Evolutionary conservation across 2,797 vertebrate genomes (phyloP).

Genomic region (Xiphorhynchus erythropygius): DNA sequence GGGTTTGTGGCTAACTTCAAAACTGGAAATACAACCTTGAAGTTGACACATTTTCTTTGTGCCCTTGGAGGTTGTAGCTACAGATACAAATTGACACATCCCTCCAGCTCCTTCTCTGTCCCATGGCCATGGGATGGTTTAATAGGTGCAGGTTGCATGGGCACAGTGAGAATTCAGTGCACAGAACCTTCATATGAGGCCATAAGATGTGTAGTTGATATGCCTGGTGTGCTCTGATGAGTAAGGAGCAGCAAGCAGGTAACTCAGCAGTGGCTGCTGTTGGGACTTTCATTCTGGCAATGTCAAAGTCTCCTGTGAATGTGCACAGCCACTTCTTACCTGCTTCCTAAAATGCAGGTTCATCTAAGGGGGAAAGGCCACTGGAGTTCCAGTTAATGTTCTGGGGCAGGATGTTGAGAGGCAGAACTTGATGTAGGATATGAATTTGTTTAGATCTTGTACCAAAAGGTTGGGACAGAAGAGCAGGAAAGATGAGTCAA

Average conservation of each 20-base stretch:
- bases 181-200: not conserved
- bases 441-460: not conserved
- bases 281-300: not conserved
- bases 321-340: rapidly evolving
- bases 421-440: not conserved
- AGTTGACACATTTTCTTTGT: not conserved
- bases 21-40: not conserved
- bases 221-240: not conserved
- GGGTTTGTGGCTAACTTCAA: not conserved
- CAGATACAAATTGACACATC: rapidly evolving
- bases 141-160: not conserved
- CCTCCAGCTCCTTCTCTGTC: not conserved
- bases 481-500: not conserved
- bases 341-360: not conserved
- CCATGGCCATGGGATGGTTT: rapidly evolving
- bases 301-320: not conserved
- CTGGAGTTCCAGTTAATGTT: not conserved
- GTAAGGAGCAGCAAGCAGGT: not conserved
- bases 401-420: not conserved
- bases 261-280: rapidly evolving
- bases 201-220: rapidly evolving
- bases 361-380: not conserved
- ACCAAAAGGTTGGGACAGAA: not conserved
- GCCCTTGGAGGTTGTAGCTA: not conserved
- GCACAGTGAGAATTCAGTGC: not conserved